phyloP scores from a whole-genome alignment of 2,797 vertebrate genomes.

The Lepilemur ruficaudatus region DNA sequence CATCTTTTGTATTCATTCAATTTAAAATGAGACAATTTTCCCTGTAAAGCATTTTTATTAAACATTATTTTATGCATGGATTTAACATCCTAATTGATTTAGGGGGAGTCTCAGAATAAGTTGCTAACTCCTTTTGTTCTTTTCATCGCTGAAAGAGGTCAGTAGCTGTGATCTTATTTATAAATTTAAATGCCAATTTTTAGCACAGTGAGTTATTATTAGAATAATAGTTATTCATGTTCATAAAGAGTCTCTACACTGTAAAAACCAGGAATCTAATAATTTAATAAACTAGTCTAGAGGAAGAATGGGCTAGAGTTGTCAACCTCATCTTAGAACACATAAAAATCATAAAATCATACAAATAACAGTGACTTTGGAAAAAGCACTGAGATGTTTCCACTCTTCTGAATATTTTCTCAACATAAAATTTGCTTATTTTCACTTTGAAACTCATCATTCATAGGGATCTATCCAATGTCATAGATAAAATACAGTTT shows the following conservation, averaged over 20 bases:
- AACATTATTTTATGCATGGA: conserved; percentile 72
- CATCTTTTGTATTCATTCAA: conserved; percentile 68
- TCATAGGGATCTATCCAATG: not conserved
- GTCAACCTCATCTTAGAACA: conserved; percentile 20
- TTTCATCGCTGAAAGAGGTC: conserved; percentile 65
- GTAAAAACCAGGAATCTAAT: conserved; percentile 44
- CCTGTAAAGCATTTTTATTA: conserved; percentile 71
- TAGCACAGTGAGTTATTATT: conserved; percentile 68
- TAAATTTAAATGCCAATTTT: conserved; percentile 65
- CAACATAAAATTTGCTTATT: not conserved
- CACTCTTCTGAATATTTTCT: not conserved
- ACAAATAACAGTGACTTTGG: conserved; percentile 10
- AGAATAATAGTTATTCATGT: conserved; percentile 55
- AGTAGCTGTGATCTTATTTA: conserved; percentile 68
- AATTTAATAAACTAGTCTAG: conserved; percentile 54
- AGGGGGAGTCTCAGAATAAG: conserved; percentile 61
- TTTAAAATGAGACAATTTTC: conserved; percentile 73
- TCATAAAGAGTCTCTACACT: conserved; percentile 50
- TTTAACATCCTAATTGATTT: conserved; percentile 79
- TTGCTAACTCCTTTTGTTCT: conserved; percentile 67
- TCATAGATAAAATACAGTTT: not conserved
- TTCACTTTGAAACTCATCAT: not conserved
- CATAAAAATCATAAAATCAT: conserved; percentile 30
- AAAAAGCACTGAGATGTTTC: not conserved
- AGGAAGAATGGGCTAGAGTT: conserved; percentile 27